Evolutionary conservation across 2,888 invertebrate genomes (phyloP), one percentile per base, ranked within the genome.

Genomic region (Oscheius myriophilus): DNA sequence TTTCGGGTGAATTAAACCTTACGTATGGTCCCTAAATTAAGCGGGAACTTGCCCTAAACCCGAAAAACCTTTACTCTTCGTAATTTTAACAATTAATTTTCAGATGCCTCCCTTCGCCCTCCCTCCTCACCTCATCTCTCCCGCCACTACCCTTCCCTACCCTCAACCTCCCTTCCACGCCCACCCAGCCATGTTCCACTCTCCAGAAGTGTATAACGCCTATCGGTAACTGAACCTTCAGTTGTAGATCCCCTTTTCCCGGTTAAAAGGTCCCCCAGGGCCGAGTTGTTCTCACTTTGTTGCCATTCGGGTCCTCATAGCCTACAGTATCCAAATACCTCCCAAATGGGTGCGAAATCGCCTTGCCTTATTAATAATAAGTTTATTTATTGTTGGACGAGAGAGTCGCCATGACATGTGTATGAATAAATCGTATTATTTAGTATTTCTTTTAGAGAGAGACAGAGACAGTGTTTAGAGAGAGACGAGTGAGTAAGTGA

Each of bases 341-440:
- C 49, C 16, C n/a, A n/a, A 39, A 61, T 61, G 61, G 61, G 49
- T 61, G 25, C 26, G 18, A 39, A 14, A 33, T 26, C 25, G 61
- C 61, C 61, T 61, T 61, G 61, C 61, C 61, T 18, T 49, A 18
- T 49, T 49, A 23, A 18, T 49, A 49, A 49, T 49, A 49, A 49
- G 49, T 49, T 18, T 49, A 49, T 49, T 49, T 49, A 49, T 49
- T 49, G 11, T 18, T 16, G 18, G 33, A 33, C 33, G 33, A 21
- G 49, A 49, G 49, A 49, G 49, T 23, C 49, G 18, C 16, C 49
- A 49, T 49, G 49, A 49, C 49, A 49, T 18, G 49, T 49, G 49
- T 3, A 33, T 49, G 16, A 49, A 49, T 49, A 49, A 49, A 49
- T 49, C 11, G 23, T 49, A 49, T 33, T 33, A 33, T 33, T 33